phyloP scores from a whole-genome alignment of 2,113 vertebrate species.

The Phodopus roborovskii region DNA sequence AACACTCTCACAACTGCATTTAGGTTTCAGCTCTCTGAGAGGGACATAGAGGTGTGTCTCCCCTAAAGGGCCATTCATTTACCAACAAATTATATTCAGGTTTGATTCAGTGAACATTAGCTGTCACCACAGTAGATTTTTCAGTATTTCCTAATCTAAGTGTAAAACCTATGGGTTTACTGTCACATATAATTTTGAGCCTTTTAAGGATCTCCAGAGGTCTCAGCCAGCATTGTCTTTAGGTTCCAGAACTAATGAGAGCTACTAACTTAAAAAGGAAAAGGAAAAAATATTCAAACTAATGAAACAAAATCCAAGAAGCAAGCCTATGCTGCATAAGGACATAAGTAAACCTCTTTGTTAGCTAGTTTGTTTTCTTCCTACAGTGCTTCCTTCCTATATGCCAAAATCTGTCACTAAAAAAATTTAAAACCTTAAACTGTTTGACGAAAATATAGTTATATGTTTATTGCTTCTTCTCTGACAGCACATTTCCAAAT shows the following conservation, averaged over 20 bases:
- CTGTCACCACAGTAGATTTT: not conserved
- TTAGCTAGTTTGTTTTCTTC: constrained; percentile 44
- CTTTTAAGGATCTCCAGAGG: constrained; percentile 41
- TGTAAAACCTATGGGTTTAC: not conserved
- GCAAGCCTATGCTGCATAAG: not conserved
- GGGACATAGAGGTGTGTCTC: no score
- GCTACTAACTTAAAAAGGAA: constrained; percentile 27
- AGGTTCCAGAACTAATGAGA: constrained; percentile 19
- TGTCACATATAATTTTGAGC: not conserved
- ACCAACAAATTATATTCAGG: no score
- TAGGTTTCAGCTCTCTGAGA: no score
- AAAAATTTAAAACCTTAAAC: constrained; percentile 56
- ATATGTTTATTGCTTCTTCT: constrained; percentile 61
- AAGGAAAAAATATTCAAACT: constrained; percentile 43
- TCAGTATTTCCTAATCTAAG: not conserved
- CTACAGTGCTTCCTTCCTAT: constrained; percentile 34
- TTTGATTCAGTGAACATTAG: not conserved
- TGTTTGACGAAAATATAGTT: constrained; percentile 67
- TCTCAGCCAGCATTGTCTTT: not conserved
- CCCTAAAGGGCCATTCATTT: no score
- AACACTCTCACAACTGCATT: no score
- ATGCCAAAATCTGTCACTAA: constrained; percentile 42
- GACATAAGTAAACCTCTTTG: not conserved
- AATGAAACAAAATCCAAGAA: constrained; percentile 62
- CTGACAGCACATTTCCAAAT: constrained; percentile 55